phyloP scores from a whole-genome alignment of 2,797 vertebrate species.

The Rhynchotus rufescens region DNA sequence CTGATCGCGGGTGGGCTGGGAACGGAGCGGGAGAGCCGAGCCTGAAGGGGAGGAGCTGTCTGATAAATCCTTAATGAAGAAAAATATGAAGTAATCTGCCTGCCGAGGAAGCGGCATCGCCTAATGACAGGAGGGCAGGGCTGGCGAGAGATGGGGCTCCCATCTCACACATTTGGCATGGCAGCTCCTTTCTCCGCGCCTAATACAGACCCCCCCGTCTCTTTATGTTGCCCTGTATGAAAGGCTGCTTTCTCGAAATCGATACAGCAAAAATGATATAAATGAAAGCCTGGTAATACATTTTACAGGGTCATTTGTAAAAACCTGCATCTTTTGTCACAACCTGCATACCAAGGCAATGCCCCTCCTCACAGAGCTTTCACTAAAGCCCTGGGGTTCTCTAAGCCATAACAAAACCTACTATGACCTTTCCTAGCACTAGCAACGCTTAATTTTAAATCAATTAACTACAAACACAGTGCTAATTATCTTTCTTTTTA shows the following conservation, averaged over 20 bases:
- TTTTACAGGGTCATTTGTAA: background rate
- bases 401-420: constrained; percentile 8
- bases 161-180: background rate
- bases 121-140: constrained; percentile 41
- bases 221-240: background rate
- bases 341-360: background rate
- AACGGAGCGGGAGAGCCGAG: constrained; percentile 30
- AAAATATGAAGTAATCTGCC: constrained; percentile 64
- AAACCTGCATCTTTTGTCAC: background rate
- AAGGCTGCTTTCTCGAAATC: background rate
- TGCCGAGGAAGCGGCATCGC: constrained; percentile 36
- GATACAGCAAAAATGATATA: background rate
- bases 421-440: background rate
- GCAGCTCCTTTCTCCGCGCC: background rate
- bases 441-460: constrained; percentile 56
- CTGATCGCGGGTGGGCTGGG: constrained; percentile 22
- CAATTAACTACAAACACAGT: constrained; percentile 20
- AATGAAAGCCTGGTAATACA: background rate
- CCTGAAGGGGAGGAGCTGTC: constrained; percentile 56
- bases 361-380: background rate
- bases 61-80: constrained; percentile 70
- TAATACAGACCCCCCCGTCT: accelerated
- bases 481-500: constrained; percentile 26
- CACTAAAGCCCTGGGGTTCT: background rate
- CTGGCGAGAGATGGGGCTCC: background rate